Conservation (phyloP, 2,113 vertebrate species). For the Dicrurus megarhynchus region DNA sequence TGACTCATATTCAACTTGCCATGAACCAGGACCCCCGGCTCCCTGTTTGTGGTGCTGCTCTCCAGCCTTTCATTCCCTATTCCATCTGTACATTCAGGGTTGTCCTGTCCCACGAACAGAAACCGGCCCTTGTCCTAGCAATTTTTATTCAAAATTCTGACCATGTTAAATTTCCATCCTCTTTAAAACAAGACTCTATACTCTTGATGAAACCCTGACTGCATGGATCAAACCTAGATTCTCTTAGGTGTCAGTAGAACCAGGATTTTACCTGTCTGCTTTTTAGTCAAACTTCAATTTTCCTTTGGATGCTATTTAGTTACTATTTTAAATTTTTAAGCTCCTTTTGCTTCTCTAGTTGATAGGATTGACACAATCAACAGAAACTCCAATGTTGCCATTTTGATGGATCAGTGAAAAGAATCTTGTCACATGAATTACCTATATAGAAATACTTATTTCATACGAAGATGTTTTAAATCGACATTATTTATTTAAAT, state of each 20-base stretch:
- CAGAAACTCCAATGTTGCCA: neutral
- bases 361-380: neutral
- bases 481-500: neutral
- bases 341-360: neutral
- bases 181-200: neutral
- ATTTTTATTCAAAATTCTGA: neutral
- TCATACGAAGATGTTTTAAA: neutral
- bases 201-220: neutral
- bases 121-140: neutral
- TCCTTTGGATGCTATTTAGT: neutral
- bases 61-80: neutral
- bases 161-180: neutral
- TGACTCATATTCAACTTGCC: neutral
- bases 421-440: neutral
- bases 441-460: neutral
- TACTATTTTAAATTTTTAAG: neutral
- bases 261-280: neutral
- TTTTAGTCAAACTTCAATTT: neutral
- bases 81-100: neutral
- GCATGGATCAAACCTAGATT: neutral
- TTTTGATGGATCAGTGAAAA: neutral
- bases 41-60: neutral
- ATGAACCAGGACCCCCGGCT: rapidly evolving
- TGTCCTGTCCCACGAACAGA: neutral
- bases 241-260: neutral